A percentile compares a stretch with the other conserved stretches of the same genome.
These are phyloP conservation scores for Chlamydotis undulata DNA, from an alignment of 2,113 vertebrate species.

Conservation along the genomic window DNA sequence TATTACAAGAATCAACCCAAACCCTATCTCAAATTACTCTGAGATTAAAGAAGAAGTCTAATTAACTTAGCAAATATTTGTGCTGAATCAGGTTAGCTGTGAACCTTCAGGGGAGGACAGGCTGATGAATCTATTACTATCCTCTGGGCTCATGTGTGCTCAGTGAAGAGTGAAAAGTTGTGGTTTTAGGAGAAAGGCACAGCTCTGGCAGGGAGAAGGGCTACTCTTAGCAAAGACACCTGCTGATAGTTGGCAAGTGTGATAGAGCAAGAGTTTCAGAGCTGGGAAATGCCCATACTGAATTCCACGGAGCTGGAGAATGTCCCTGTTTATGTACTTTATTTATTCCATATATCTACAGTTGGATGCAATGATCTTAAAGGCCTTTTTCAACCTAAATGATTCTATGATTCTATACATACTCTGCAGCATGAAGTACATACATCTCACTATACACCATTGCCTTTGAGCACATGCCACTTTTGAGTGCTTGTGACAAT, in stretches of 20 bases:
- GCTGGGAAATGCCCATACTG: not conserved
- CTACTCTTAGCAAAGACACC: not conserved
- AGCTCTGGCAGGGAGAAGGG: not conserved
- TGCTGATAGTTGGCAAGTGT: not conserved
- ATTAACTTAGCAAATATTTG: constrained; percentile 52
- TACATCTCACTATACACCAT: not conserved
- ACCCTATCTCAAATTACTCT: not conserved
- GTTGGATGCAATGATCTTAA: not conserved
- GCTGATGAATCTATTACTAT: not conserved
- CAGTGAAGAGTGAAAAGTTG: not conserved
- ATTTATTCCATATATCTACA: not conserved
- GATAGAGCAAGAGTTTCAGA: not conserved
- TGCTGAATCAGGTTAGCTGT: not conserved
- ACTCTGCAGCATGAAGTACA: not conserved
- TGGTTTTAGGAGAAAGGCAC: not conserved
- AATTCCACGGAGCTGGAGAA: accelerated
- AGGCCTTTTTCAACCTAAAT: not conserved
- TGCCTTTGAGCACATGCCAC: not conserved
- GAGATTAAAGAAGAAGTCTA: not conserved
- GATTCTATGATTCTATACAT: not conserved
- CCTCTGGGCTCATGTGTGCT: not conserved
- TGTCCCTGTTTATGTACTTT: not conserved
- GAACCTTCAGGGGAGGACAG: not conserved
- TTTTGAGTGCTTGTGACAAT: not conserved
- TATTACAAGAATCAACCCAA: not conserved